Evolutionary conservation across 1,140 invertebrate genomes (phyloP).

Genomic region (Homalodisca vitripennis): DNA sequence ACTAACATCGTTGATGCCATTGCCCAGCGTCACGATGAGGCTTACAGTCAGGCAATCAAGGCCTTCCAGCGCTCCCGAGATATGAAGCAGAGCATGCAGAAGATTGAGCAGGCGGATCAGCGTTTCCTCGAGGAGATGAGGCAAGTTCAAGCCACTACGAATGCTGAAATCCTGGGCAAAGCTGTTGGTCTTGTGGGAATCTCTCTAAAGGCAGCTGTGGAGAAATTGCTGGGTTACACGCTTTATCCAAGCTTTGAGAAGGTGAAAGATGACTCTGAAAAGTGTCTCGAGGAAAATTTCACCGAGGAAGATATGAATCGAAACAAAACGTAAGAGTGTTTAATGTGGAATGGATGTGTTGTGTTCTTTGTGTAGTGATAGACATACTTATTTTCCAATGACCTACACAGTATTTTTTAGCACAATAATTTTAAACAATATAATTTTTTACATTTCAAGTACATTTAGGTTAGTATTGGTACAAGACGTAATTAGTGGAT

Average conservation of each 20-base stretch:
- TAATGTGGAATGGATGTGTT: too few species aligned
- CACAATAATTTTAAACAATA: too few species aligned
- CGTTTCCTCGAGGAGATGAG: slow-evolving; percentile 1
- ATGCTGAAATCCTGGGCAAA: background rate
- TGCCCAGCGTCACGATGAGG: slow-evolving; percentile 6
- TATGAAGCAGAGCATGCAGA: slow-evolving; percentile 1
- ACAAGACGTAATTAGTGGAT: too few species aligned
- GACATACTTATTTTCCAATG: too few species aligned
- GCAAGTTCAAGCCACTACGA: background rate
- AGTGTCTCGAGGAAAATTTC: too few species aligned
- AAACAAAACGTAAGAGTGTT: too few species aligned
- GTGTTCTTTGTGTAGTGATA: too few species aligned
- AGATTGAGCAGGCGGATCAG: slow-evolving; percentile 7
- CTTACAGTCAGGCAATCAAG: background rate
- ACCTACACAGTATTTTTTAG: too few species aligned
- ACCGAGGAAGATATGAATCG: background rate
- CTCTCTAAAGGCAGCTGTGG: background rate
- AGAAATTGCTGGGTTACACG: background rate
- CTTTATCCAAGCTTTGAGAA: slow-evolving; percentile 6
- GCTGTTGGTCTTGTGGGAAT: slow-evolving; percentile 9
- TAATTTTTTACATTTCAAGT: too few species aligned
- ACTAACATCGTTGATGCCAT: slow-evolving; percentile 11
- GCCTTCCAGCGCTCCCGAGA: background rate
- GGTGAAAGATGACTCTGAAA: background rate
- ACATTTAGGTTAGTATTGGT: too few species aligned